phyloP scores from a whole-genome alignment of 2,888 invertebrate species.

The Troilus luridus region DNA sequence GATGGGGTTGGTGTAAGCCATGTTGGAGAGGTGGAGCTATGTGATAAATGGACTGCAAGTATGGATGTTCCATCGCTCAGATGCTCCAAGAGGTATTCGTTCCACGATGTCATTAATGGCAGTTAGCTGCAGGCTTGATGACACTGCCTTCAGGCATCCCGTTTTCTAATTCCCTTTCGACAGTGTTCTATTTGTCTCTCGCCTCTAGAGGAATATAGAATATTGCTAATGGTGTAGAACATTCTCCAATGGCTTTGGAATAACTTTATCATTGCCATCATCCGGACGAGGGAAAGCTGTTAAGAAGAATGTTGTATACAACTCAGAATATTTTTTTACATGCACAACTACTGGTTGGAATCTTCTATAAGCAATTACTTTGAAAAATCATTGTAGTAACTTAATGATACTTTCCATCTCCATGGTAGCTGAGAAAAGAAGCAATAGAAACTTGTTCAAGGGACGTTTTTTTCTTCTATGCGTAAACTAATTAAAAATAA shows the following conservation, averaged over 20 bases:
- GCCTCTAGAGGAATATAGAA: neutral
- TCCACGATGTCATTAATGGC: slow-evolving; percentile 38
- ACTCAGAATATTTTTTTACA: too few relatives aligned
- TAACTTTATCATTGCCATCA: neutral
- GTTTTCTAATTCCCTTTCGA: slow-evolving; percentile 6
- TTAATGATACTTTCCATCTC: too few relatives aligned
- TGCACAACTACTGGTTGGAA: too few relatives aligned
- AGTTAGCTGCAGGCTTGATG: neutral
- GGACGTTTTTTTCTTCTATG: too few relatives aligned
- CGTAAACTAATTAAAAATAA: too few relatives aligned
- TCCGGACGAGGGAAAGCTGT: neutral
- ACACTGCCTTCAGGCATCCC: slow-evolving; percentile 25
- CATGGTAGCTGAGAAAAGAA: too few relatives aligned
- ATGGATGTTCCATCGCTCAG: neutral
- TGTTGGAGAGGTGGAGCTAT: slow-evolving; percentile 24
- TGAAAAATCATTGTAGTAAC: too few relatives aligned
- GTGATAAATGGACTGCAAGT: slow-evolving; percentile 23
- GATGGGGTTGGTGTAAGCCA: neutral
- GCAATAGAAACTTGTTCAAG: too few relatives aligned
- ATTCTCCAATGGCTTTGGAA: neutral
- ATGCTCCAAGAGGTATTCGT: neutral
- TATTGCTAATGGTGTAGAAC: slow-evolving; percentile 3
- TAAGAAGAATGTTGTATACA: neutral
- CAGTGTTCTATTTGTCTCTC: neutral
- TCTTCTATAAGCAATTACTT: too few relatives aligned